Evolutionary conservation across 2,797 vertebrate species (phyloP), one percentile per base, ranked within the genome.

Genomic region (Tamandua tetradactyla): DNA sequence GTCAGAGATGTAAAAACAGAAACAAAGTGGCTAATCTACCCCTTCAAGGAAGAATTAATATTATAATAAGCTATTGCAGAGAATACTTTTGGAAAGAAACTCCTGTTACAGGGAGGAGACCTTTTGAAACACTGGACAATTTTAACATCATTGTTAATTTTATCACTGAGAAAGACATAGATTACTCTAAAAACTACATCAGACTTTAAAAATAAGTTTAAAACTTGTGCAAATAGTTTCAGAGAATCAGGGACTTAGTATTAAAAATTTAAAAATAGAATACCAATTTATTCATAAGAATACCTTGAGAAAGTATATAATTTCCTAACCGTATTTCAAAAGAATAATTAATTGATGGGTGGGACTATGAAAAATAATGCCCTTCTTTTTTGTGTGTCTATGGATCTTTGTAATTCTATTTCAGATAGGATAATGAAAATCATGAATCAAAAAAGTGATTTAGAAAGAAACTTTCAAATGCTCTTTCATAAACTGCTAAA

Each of bases 51-150:
- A 75, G 25, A 80, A 59, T 71, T 89, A 52, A 69, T 79, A 32
- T 84, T 81, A 57, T 52, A 14, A 79, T 85, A 68, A 64, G 68
- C n/a, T 83, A 44, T 94, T 72, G 76, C 35, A 87, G 83, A 92
- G 55, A 35, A 25, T 86, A 8, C 62, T 71, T 91, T 47, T 59
- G 59, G 72, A 75, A 84, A 49, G 79, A 88, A 91, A 62, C 5
- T 87, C 6, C 42, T 85, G n/a, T 80, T 80, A 13, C 35, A 66
- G 59, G 89, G 44, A 74, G 72, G 55, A 49, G 62, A 69, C 64
- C 18, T 84, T 84, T 89, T 91, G 35, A 93, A 90, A 88, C 55
- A 81, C 81, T 90, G 91, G 74, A 32, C 83, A 72, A 15, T 81
- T 79, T 94, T 87, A 95, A 49, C 37, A 47, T 85, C 25, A 72